A percentile compares a stretch with the other conserved stretches of the same genome.
Evolutionary conservation across 2,797 vertebrate genomes (phyloP).

Genomic region (Hippoglossus hippoglossus): DNA sequence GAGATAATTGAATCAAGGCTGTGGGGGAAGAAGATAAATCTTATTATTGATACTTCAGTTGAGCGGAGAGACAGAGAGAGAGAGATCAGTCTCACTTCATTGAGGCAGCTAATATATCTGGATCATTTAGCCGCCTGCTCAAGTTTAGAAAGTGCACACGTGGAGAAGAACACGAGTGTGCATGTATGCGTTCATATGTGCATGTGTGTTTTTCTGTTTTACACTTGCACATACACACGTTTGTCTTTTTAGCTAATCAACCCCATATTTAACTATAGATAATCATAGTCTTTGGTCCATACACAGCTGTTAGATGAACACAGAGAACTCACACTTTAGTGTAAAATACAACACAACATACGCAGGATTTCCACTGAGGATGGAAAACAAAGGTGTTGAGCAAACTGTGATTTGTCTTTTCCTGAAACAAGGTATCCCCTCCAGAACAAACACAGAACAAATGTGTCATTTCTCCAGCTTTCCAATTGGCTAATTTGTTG

Average conservation of each 20-base stretch:
- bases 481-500: conserved; percentile 57
- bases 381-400: conserved; percentile 59
- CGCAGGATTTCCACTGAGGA: conserved; percentile 37
- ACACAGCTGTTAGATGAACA: neutral
- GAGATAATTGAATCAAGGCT: conserved; percentile 85
- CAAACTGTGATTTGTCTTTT: conserved; percentile 45
- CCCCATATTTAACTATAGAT: neutral
- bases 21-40: conserved; percentile 76
- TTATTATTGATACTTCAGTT: conserved; percentile 82
- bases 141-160: conserved; percentile 27
- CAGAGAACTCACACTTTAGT: neutral
- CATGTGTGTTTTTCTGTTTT: neutral
- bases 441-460: conserved; percentile 63
- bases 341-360: conserved; percentile 5
- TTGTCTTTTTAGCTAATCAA: neutral
- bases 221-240: neutral
- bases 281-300: neutral
- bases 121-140: conserved; percentile 52
- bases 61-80: conserved; percentile 52
- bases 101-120: conserved; percentile 63
- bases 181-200: neutral
- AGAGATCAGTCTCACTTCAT: conserved; percentile 77
- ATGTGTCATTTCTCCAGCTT: conserved; percentile 60
- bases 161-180: conserved; percentile 5
- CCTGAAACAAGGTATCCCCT: conserved; percentile 47